Evolutionary conservation across 2,113 vertebrate species (phyloP), one percentile per base, ranked within the genome.

Genomic region (Dipodomys ordii): DNA sequence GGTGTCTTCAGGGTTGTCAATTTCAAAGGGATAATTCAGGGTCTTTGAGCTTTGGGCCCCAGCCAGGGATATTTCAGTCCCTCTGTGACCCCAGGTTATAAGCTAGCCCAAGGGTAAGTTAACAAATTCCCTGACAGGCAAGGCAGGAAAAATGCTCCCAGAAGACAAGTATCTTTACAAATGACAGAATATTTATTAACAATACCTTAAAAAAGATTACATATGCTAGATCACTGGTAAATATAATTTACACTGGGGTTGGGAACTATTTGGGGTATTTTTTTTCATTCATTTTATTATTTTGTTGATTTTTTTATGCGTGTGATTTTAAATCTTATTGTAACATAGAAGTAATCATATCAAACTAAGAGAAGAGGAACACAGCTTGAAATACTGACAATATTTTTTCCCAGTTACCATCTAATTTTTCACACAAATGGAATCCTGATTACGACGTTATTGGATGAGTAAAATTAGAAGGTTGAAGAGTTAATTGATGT

Each of bases 101-200:
- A 83, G 15, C 49, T 60, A 93, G 92, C 81, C 77, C 82, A 85
- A 87, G 60, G 79, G 82, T 82, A 80, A 93, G 72, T 71, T 95
- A 53, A 84, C 65, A 73, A 53, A 62, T 91, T 82, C 94, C 94
- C 81, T 94, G 91, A 90, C 44, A 94, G 77, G 60, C 2, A 22
- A 57, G 79, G 77, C 76, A 97, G 96, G 95, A 98, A 97, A 95
- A 98, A 98, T 0, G 93, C 95, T 97, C 92, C 96, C 96, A 49
- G 92, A 94, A 97, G 97, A 98, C 98, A 97, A 91, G 94, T 96
- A 97, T 98, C 98, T 98, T 98, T 98, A 98, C 98, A 98, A 98
- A 98, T 96, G 97, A 98, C 98, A 98, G 98, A 98, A 98, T 98
- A 98, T 98, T 98, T 98, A 98, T 98, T 98, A 98, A 98, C 98